These are phyloP conservation scores for Bombus turneri DNA, from an alignment of 1,140 invertebrate species.

Conservation along the genomic window DNA sequence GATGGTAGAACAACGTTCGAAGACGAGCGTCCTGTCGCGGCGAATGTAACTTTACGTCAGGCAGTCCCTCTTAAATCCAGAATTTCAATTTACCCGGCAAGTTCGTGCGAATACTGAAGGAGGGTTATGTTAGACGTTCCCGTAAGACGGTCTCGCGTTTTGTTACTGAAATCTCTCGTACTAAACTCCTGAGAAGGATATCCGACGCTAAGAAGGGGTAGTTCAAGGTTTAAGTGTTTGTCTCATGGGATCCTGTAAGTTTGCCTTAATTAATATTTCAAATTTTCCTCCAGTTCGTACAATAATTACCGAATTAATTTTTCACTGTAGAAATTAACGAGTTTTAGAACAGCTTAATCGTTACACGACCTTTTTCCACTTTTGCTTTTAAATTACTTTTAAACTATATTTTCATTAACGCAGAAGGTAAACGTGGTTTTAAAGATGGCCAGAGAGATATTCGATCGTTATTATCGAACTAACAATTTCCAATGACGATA, in stretches of 20 bases:
- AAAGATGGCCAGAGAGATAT: too few relatives aligned
- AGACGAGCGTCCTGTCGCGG: neutral
- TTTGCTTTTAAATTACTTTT: too few relatives aligned
- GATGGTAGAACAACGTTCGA: conserved; percentile 8
- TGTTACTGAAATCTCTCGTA: conserved; percentile 5
- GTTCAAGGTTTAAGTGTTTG: neutral
- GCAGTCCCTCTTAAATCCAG: conserved; percentile 18
- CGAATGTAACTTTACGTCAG: conserved; percentile 11
- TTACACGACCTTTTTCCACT: fast-evolving
- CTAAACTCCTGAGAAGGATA: neutral
- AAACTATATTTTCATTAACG: too few relatives aligned
- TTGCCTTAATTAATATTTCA: neutral
- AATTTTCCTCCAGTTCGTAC: neutral
- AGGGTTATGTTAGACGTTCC: conserved; percentile 16
- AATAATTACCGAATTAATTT: neutral
- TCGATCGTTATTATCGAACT: too few relatives aligned
- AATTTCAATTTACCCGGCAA: conserved; percentile 41
- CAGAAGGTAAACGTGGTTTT: too few relatives aligned
- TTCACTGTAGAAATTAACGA: too few relatives aligned
- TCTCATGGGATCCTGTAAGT: neutral
- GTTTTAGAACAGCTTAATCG: too few relatives aligned
- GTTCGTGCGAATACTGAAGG: conserved; percentile 19
- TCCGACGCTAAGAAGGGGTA: neutral
- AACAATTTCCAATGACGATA: neutral
- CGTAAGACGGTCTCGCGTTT: neutral